These are phyloP conservation scores for Urosaurus nigricauda DNA, from an alignment of 2,797 vertebrate genomes.

Conservation along the genomic window DNA sequence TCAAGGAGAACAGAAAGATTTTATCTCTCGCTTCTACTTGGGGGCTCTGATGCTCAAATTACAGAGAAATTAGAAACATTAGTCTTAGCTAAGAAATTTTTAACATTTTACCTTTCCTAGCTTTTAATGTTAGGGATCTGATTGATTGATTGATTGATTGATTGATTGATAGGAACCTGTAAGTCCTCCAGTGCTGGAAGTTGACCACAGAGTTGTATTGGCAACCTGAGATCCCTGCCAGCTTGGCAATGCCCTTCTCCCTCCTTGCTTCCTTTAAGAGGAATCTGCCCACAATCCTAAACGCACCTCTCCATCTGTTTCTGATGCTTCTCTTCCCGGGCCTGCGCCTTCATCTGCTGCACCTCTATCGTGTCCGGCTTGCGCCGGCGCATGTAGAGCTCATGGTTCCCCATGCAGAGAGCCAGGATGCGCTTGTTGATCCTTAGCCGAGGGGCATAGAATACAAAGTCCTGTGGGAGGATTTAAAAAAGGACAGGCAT, in stretches of 20 bases:
- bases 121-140: too few relatives aligned
- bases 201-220: neutral
- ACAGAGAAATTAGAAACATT: too few relatives aligned
- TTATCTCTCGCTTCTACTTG: too few relatives aligned
- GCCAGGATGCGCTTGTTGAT: constrained; percentile 97
- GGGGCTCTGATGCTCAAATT: too few relatives aligned
- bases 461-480: constrained; percentile 90
- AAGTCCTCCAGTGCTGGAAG: too few relatives aligned
- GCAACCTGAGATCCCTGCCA: neutral
- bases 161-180: too few relatives aligned
- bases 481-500: neutral
- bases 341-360: constrained; percentile 98
- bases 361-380: constrained; percentile 98
- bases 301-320: constrained; percentile 96
- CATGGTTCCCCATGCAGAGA: constrained; percentile 97
- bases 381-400: constrained; percentile 96
- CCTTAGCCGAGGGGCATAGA: constrained; percentile 94
- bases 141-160: too few relatives aligned
- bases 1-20: too few relatives aligned
- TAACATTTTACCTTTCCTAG: too few relatives aligned
- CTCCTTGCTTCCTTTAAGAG: neutral
- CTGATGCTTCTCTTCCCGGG: constrained; percentile 95
- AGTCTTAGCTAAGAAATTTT: too few relatives aligned
- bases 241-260: neutral
- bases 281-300: fast-evolving